phyloP scores from a whole-genome alignment of 2,113 vertebrate genomes.

The Carollia perspicillata region DNA sequence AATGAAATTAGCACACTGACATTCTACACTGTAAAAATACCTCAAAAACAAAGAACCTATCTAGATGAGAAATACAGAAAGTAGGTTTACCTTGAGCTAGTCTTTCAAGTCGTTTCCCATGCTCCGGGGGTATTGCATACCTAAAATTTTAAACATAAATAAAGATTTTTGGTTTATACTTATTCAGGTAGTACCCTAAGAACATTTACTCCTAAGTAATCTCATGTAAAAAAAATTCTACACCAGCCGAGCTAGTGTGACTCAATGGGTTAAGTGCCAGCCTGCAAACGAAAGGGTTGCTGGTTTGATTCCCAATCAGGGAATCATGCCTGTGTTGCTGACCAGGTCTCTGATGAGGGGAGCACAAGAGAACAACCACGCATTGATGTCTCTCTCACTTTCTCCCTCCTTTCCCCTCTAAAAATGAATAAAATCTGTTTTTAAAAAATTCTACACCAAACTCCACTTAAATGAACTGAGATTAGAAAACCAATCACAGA shows the following conservation, averaged over 20 bases:
- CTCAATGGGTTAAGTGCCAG: too few species aligned
- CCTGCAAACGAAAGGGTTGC: too few species aligned
- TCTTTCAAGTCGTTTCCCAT: conserved; percentile 95
- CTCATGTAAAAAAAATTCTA: background rate
- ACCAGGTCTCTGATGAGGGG: too few species aligned
- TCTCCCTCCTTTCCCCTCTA: too few species aligned
- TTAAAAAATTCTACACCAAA: background rate
- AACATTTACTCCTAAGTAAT: background rate
- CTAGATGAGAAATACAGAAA: conserved; percentile 47
- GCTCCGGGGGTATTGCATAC: conserved; percentile 96
- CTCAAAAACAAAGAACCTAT: background rate
- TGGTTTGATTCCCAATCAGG: too few species aligned
- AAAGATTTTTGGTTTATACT: conserved; percentile 57
- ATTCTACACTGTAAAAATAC: background rate
- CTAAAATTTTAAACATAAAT: conserved; percentile 83
- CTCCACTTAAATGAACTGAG: background rate
- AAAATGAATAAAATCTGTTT: too few species aligned
- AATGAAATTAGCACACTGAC: background rate
- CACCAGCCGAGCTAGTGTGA: background rate
- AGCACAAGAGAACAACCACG: too few species aligned
- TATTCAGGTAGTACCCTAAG: conserved; percentile 25
- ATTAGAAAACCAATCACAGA: background rate
- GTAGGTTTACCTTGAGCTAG: conserved; percentile 91
- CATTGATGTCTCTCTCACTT: too few species aligned
- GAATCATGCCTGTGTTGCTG: too few species aligned